These are phyloP conservation scores for Tolypeutes matacus DNA, from an alignment of 2,797 vertebrate genomes.

Conservation along the genomic window DNA sequence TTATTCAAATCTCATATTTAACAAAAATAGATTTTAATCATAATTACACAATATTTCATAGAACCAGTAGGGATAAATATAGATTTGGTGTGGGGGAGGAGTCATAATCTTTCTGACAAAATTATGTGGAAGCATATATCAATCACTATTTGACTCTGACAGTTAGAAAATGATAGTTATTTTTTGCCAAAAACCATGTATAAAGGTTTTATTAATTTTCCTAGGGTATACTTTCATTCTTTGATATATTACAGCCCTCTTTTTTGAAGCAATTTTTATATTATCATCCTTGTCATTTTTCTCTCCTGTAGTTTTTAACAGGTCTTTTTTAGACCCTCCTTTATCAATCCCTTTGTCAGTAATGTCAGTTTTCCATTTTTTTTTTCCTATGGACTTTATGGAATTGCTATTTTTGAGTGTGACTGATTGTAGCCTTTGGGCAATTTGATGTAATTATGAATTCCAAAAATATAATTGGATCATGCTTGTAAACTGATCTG, in stretches of 20 bases:
- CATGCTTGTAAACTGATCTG: no score
- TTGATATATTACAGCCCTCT: neutral
- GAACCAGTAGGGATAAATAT: neutral
- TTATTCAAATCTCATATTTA: neutral
- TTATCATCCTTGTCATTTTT: neutral
- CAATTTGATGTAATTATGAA: no score
- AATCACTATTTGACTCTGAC: neutral
- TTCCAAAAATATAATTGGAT: no score
- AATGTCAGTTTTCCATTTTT: neutral
- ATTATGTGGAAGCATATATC: neutral
- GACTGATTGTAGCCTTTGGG: neutral
- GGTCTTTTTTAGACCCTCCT: neutral
- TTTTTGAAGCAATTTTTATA: neutral
- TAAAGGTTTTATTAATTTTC: neutral
- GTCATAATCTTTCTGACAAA: neutral
- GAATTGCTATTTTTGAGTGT: neutral
- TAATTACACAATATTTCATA: neutral
- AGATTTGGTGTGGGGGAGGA: neutral
- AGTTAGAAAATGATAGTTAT: neutral
- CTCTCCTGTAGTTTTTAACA: neutral
- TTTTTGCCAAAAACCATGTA: neutral
- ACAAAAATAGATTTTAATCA: neutral
- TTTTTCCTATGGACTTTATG: neutral
- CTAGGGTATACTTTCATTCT: neutral
- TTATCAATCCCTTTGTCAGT: neutral